Conservation (phyloP, 2,888 invertebrate species). For the Loripinus fragilis region DNA sequence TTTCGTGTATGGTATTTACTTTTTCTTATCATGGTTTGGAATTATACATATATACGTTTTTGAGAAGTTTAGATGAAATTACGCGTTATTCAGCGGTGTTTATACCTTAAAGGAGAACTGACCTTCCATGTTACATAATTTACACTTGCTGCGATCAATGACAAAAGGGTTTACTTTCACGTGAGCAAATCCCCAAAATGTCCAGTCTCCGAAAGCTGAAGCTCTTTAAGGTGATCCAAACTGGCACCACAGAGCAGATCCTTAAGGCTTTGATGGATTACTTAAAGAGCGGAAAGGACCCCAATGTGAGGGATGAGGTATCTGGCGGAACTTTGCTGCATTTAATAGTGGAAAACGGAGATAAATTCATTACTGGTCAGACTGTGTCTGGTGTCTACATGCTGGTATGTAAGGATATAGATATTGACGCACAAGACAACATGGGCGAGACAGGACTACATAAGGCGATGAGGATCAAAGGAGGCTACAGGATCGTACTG, state of each 20-base stretch:
- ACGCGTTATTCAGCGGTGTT: not conserved
- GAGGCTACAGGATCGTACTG: conserved; percentile 74
- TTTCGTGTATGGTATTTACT: no score
- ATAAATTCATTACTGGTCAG: conserved; percentile 72
- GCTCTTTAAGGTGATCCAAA: conserved; percentile 84
- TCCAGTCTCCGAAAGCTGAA: conserved; percentile 69
- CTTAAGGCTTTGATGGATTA: conserved; percentile 71
- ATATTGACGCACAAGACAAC: conserved; percentile 74
- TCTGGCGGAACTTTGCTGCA: conserved; percentile 75
- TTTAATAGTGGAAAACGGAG: conserved; percentile 70
- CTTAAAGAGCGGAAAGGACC: conserved; percentile 73
- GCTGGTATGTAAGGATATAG: conserved; percentile 76
- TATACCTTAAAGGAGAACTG: not conserved
- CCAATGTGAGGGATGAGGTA: conserved; percentile 70
- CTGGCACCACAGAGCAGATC: conserved; percentile 67
- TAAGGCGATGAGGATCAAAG: conserved; percentile 69
- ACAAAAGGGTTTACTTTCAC: no score
- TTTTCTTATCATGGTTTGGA: no score
- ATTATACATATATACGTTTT: no score
- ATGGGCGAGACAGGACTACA: conserved; percentile 75
- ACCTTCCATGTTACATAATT: not conserved
- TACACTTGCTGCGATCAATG: not conserved
- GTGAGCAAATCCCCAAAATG: conserved; percentile 47
- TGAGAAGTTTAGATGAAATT: no score
- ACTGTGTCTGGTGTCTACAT: conserved; percentile 76